phyloP scores from a whole-genome alignment of 2,797 vertebrate genomes.

The Hypotaenidia okinawae region DNA sequence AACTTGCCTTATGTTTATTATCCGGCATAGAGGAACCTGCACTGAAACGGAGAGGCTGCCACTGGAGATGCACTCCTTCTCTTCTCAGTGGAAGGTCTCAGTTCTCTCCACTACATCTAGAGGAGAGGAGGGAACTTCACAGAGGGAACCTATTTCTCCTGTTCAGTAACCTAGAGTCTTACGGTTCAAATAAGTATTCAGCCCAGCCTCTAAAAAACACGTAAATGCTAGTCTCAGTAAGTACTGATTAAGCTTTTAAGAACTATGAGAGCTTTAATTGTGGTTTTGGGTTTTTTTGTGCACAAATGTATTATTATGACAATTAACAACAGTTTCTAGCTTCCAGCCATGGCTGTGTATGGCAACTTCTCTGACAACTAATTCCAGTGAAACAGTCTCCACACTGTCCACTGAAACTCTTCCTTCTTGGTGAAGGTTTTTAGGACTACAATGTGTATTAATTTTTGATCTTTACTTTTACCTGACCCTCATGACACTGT shows the following conservation, averaged over 20 bases:
- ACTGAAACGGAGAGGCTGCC: not conserved
- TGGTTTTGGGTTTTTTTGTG: not conserved
- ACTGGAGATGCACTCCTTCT: not conserved
- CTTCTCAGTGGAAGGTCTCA: not conserved
- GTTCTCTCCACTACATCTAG: not conserved
- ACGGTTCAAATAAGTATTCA: not conserved
- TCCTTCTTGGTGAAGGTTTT: not conserved
- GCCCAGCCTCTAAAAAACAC: not conserved
- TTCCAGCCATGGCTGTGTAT: not conserved
- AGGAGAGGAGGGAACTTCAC: not conserved
- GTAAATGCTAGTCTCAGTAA: not conserved
- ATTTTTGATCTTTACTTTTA: not conserved
- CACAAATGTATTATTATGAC: not conserved
- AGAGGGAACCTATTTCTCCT: not conserved
- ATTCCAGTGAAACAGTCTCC: not conserved
- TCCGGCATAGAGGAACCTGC: not conserved
- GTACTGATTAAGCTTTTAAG: not conserved
- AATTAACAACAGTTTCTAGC: not conserved
- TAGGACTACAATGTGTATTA: not conserved
- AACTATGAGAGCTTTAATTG: not conserved
- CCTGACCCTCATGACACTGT: not conserved
- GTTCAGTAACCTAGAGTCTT: not conserved
- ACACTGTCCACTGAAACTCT: not conserved
- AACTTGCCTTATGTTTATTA: not conserved
- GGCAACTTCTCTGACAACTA: not conserved